Conservation (phyloP, 2,888 invertebrate genomes). For the Synanthedon vespiformis region DNA sequence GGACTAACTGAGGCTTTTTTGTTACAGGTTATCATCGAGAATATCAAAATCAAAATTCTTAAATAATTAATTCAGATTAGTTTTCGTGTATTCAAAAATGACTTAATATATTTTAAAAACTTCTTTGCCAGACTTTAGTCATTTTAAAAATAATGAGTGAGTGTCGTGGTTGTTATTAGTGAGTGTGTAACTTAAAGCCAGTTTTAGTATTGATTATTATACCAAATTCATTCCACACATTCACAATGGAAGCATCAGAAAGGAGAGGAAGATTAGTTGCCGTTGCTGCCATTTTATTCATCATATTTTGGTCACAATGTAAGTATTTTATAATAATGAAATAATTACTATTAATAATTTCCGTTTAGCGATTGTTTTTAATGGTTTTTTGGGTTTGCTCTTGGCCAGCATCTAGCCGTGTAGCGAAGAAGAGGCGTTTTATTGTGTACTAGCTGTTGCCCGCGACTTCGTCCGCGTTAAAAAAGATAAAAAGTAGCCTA, state of each 20-base stretch:
- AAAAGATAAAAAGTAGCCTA: too few species aligned
- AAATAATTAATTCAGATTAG: background rate
- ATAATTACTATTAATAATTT: too few species aligned
- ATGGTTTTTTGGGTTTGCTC: too few species aligned
- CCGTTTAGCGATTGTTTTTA: too few species aligned
- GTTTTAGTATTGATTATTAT: background rate
- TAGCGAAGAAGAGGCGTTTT: too few species aligned
- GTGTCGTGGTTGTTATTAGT: constrained; percentile 1
- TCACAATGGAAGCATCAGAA: constrained; percentile 59
- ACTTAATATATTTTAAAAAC: background rate
- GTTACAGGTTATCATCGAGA: too few species aligned
- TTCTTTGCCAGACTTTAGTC: too few species aligned
- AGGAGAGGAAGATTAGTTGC: constrained; percentile 37
- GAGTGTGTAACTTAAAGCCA: constrained; percentile 8
- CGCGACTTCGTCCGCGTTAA: too few species aligned
- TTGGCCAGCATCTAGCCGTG: too few species aligned
- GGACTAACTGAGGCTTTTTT: too few species aligned
- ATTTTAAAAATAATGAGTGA: background rate
- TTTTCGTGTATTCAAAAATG: background rate
- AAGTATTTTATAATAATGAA: constrained; percentile 24
- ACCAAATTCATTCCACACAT: constrained; percentile 4
- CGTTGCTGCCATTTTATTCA: constrained; percentile 31
- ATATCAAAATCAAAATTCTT: too few species aligned
- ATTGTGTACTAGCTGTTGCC: too few species aligned
- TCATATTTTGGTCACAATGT: constrained; percentile 53